phyloP scores from a whole-genome alignment of 2,797 vertebrate species.

The Anabacerthia variegaticeps region DNA sequence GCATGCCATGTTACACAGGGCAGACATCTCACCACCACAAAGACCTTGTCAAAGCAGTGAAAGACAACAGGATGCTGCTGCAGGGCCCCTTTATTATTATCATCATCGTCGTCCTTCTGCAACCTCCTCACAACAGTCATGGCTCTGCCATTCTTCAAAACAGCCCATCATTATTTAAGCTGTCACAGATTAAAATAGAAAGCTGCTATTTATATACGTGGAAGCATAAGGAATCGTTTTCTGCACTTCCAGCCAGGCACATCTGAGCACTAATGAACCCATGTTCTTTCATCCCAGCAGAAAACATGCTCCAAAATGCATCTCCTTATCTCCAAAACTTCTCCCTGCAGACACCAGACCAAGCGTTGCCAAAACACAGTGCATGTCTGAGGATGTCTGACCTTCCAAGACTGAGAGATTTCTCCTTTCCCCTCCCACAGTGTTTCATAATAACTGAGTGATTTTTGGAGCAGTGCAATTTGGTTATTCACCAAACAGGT shows the following conservation, averaged over 20 bases:
- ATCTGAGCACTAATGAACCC: not conserved
- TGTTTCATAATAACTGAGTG: not conserved
- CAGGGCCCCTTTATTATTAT: not conserved
- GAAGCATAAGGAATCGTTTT: not conserved
- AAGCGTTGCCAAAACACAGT: not conserved
- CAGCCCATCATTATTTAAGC: constrained; percentile 7
- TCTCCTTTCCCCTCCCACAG: not conserved
- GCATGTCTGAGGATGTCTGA: not conserved
- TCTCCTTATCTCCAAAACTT: not conserved
- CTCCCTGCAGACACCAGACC: not conserved
- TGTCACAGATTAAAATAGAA: constrained; percentile 31
- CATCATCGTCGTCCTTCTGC: not conserved
- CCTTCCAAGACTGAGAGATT: not conserved
- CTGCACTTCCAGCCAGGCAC: not conserved
- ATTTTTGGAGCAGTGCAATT: not conserved
- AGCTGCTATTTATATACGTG: not conserved
- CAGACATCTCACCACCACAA: not conserved
- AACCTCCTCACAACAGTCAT: not conserved
- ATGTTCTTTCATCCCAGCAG: not conserved
- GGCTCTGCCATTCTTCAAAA: constrained; percentile 3
- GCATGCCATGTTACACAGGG: not conserved
- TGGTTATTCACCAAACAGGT: not conserved
- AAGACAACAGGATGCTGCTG: not conserved
- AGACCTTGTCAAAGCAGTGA: not conserved
- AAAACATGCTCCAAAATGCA: not conserved